A percentile compares a stretch with the other conserved stretches of the same genome.
phyloP scores from a whole-genome alignment of 2,888 invertebrate genomes.

The Papilio protenor region DNA sequence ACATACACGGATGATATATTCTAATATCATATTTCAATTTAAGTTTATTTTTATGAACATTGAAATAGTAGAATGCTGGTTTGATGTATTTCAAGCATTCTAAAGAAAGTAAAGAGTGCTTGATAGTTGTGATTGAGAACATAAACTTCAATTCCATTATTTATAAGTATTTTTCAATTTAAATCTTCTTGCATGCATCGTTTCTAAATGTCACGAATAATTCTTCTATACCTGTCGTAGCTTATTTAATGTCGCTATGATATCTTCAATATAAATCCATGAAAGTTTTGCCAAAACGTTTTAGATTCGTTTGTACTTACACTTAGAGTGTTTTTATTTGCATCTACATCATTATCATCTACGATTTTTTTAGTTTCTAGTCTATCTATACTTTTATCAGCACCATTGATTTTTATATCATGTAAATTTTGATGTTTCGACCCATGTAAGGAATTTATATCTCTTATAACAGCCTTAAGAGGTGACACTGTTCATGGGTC shows the following conservation, averaged over 20 bases:
- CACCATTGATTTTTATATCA: conserved; percentile 33
- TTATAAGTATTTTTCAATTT: neutral
- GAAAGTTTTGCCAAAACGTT: neutral
- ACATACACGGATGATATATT: conserved; percentile 61
- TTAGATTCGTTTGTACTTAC: neutral
- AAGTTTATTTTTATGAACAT: neutral
- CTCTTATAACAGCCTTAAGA: neutral
- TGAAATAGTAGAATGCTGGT: neutral
- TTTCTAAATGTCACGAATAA: neutral
- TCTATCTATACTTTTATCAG: conserved; percentile 32
- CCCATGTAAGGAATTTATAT: neutral
- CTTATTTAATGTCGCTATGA: neutral
- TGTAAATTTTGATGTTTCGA: neutral
- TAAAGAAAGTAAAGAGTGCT: neutral
- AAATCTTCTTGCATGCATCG: conserved; percentile 13
- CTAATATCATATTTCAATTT: conserved; percentile 39
- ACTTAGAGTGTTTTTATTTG: neutral
- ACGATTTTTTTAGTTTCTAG: neutral
- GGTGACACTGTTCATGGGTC: neutral
- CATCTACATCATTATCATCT: conserved; percentile 2
- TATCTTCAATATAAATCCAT: neutral
- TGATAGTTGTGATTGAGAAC: neutral
- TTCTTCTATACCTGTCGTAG: conserved; percentile 2
- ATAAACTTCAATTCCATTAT: neutral
- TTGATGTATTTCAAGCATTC: neutral